Base-by-base conservation (phyloP, 2,113 vertebrate genomes). In the Galeopterus variegatus region DNA sequence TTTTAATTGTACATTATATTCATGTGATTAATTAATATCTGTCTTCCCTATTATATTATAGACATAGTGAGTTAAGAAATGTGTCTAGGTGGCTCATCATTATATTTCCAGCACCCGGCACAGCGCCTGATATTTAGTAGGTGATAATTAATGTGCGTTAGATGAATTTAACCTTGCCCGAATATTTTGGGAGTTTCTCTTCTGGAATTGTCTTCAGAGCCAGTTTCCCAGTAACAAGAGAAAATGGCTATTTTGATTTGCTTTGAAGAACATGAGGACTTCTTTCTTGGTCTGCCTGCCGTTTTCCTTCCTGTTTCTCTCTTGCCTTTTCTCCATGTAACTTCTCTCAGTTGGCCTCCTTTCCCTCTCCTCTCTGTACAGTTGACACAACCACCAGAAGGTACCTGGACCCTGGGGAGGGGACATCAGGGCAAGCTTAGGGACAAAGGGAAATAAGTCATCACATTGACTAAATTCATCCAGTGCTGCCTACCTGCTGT, bases 151-250 rank as follows among this genome's bases (percentile, higher is more conserved):
- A 50, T n/a, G 52, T 62, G 8, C 62, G 80, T 26, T 72, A 8
- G 62, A 41, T 82, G 23, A 86, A 94, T 75, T 54, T 79, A 83
- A n/a, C 26, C n/a, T 69, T 12, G 11, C 62, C 41, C 79, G 72
- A 52, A 31, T 91, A 80, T 73, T 41, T 41, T 54, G 24, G 12
- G 70, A 72, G 45, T 81, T 83, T 95, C 88, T 82, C 41, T 24
- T 84, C 36, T 73, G 76, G n/a, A 90, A 90, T 83, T 87, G 41
- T 76, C 54, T 93, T 84, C 36, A 90, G 45, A 95, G 58, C 18
- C 60, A 31, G 45, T 90, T 94, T 80, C 2, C 18, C 60, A 72
- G 62, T n/a, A 88, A 90, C 4, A 36, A 67, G 52, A 81, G 52
- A 85, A 45, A 54, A 80, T 19, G 36, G 41, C 45, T 90, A 67